Conservation (phyloP, 2,888 invertebrate genomes). For the Endomychus coccineus region DNA sequence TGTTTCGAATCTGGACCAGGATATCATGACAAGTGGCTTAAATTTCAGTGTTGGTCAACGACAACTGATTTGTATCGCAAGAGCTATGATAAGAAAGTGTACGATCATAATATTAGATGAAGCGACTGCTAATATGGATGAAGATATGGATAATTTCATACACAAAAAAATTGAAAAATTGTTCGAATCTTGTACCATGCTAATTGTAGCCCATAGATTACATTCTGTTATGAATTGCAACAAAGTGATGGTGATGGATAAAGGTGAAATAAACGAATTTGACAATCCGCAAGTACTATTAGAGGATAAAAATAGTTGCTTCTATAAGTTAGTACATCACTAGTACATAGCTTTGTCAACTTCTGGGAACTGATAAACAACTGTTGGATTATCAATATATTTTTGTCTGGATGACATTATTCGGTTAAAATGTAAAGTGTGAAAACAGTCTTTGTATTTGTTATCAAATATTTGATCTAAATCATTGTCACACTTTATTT, state of each 20-base stretch:
- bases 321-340: constrained; percentile 56
- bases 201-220: constrained; percentile 34
- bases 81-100: constrained; percentile 12
- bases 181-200: constrained; percentile 11
- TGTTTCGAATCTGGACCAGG: constrained; percentile 31
- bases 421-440: too few relatives aligned
- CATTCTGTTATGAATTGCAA: constrained; percentile 82
- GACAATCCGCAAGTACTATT: constrained; percentile 66
- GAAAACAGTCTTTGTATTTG: too few relatives aligned
- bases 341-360: too few relatives aligned
- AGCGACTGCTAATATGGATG: constrained; percentile 14
- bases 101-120: constrained; percentile 14
- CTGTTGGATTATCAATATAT: too few relatives aligned
- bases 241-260: constrained; percentile 72
- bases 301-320: constrained; percentile 51
- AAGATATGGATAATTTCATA: constrained; percentile 12
- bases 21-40: constrained; percentile 23
- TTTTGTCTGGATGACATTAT: too few relatives aligned
- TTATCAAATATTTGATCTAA: too few relatives aligned
- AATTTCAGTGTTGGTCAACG: constrained; percentile 48
- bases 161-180: constrained; percentile 12
- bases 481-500: too few relatives aligned
- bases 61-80: constrained; percentile 50
- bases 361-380: too few relatives aligned
- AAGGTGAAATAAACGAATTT: constrained; percentile 66